Evolutionary conservation across 1,140 invertebrate genomes (phyloP), one percentile per base, ranked within the genome.

Genomic region (Drosophila pectinifera): DNA sequence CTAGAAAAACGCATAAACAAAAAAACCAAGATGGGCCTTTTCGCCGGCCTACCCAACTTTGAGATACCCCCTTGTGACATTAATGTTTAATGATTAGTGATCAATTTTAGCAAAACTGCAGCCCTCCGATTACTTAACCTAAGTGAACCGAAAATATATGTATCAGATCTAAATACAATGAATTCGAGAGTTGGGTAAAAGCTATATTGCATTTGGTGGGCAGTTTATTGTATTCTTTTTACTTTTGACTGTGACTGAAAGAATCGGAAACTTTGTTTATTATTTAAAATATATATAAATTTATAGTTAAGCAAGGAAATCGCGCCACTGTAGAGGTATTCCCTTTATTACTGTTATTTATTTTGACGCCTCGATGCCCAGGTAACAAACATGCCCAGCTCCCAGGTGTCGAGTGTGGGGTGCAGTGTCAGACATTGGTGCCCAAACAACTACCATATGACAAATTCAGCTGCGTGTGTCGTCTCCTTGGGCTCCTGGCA

Each of bases 381-480:
- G 10, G 5, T 14, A 43, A n/a, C 31, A 48, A n/a, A 26, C 10
- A 26, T 16, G 0, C 26, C 59, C 64, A 1, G 3, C 4, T 28
- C 26, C 7, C 1, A n/a, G 13, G 16, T 11, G 34, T 45, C 5
- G 3, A 39, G 22, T 64, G n/a, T 6, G 0, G 28, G 64, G 45
- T 53, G 13, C 20, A 6, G 20, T 10, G 26, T 18, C 64, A 64
- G 61, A 57, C 61, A 65, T 41, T 63, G 54, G 55, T 54, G 42
- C 59, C 67, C 55, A 45, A 73, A 73, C 42, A 43, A 58, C 42
- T 46, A 51, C 56, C 61, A 76, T 59, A 70, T 67, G 58, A 42
- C 72, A 73, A 86, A 83, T 83, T 83, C 83, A 78, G 79, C 58
- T 78, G 38, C 78, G 59, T 51, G 55, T 65, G 28, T 36, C 64